These are phyloP conservation scores for Pomacea maculata DNA, from an alignment of 1,140 invertebrate genomes.

Conservation along the genomic window DNA sequence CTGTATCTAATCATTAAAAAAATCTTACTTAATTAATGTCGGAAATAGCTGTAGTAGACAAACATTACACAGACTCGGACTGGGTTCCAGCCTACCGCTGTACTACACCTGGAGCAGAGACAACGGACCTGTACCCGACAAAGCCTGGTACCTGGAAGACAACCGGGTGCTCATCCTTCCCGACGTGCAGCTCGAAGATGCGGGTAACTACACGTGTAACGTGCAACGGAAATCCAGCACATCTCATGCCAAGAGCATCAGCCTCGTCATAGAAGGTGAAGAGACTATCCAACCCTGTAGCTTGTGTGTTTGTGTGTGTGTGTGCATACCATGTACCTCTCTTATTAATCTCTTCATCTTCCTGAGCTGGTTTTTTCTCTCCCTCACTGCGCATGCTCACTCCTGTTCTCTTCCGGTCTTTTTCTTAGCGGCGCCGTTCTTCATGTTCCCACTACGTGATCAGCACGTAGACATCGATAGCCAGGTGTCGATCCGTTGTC, in stretches of 20 bases:
- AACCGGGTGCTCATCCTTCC: constrained; percentile 91
- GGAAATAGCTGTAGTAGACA: no score
- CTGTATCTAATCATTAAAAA: no score
- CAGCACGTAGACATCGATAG: constrained; percentile 86
- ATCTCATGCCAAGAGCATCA: constrained; percentile 21
- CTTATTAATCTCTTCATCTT: no score
- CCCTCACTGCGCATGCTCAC: no score
- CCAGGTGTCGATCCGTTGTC: constrained; percentile 91
- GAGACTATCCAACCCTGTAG: no score
- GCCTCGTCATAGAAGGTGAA: constrained; percentile 36
- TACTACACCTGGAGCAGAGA: constrained; percentile 47
- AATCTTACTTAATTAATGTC: no score
- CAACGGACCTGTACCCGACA: constrained; percentile 75
- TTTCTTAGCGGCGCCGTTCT: constrained; percentile 83
- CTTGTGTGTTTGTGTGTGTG: no score
- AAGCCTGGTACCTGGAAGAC: constrained; percentile 76
- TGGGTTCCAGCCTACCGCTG: constrained; percentile 21
- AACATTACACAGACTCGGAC: no score
- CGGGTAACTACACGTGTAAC: constrained; percentile 92
- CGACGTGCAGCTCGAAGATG: constrained; percentile 87
- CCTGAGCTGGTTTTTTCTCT: no score
- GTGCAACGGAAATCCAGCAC: constrained; percentile 67
- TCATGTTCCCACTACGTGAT: constrained; percentile 87
- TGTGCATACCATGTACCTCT: no score
- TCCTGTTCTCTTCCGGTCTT: constrained; percentile 8